phyloP scores from a whole-genome alignment of 2,797 vertebrate species.

The Sebastes trivittatus region DNA sequence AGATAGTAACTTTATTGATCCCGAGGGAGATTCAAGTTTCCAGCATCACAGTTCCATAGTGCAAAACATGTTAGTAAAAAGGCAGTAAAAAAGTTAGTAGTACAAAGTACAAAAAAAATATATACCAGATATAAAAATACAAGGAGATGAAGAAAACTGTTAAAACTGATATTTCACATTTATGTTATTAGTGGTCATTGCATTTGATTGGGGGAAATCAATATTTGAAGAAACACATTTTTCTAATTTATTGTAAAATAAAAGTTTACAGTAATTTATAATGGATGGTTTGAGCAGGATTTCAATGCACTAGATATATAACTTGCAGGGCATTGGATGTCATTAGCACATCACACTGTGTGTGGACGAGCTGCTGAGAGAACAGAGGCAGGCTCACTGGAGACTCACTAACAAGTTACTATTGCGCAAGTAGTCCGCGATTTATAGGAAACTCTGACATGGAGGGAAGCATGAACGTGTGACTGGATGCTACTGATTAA shows the following conservation, averaged over 20 bases:
- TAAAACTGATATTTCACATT: background rate
- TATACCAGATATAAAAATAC: no score
- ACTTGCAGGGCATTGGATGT: conserved; percentile 20
- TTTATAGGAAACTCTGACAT: conserved; percentile 3
- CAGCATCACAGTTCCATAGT: fast-evolving
- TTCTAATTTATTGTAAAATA: background rate
- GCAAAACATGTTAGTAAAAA: no score
- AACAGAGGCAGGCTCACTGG: background rate
- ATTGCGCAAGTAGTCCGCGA: conserved; percentile 22
- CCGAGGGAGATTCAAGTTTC: no score
- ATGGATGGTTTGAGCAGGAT: background rate
- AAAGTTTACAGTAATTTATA: background rate
- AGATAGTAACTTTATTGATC: no score
- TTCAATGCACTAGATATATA: background rate
- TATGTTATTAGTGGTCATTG: background rate
- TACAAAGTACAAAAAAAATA: no score
- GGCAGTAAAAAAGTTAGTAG: no score
- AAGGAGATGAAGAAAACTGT: no score
- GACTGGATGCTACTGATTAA: conserved; percentile 37
- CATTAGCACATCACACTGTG: conserved; percentile 1
- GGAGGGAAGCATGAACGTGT: conserved; percentile 23
- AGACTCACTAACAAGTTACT: conserved; percentile 28
- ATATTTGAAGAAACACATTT: background rate
- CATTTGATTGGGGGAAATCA: background rate
- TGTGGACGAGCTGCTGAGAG: background rate